Conservation (phyloP, 2,797 vertebrate genomes). For the Xenops minutus region DNA sequence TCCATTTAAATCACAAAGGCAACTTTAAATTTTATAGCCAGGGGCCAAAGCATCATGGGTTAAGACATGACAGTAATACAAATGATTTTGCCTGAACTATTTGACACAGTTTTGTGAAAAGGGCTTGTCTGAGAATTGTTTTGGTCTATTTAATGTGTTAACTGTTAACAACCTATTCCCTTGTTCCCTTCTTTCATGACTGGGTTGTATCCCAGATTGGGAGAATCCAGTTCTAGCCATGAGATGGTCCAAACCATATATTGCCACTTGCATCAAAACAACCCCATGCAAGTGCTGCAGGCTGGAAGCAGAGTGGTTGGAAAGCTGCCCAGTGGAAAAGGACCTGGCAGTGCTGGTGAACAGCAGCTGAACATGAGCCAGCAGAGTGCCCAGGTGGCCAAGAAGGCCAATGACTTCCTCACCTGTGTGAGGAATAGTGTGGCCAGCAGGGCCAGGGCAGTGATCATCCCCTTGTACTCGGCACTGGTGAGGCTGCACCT, state of each 20-base stretch:
- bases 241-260: not conserved
- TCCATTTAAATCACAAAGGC: not conserved
- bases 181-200: not conserved
- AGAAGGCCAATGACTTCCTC: not conserved
- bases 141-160: not conserved
- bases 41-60: not conserved
- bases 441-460: not conserved
- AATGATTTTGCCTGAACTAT: not conserved
- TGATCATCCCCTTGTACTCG: rapidly evolving
- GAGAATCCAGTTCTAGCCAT: not conserved
- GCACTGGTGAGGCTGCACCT: not conserved
- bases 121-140: not conserved
- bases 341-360: rapidly evolving
- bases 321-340: not conserved
- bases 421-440: not conserved
- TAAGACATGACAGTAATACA: not conserved
- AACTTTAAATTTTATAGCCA: not conserved
- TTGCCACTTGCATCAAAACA: not conserved
- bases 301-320: not conserved
- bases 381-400: not conserved
- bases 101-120: not conserved
- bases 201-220: not conserved
- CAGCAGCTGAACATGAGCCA: not conserved
- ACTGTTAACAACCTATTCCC: not conserved
- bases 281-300: rapidly evolving